Conservation (phyloP, 2,888 invertebrate genomes). For the Lasioglossum villosulum region DNA sequence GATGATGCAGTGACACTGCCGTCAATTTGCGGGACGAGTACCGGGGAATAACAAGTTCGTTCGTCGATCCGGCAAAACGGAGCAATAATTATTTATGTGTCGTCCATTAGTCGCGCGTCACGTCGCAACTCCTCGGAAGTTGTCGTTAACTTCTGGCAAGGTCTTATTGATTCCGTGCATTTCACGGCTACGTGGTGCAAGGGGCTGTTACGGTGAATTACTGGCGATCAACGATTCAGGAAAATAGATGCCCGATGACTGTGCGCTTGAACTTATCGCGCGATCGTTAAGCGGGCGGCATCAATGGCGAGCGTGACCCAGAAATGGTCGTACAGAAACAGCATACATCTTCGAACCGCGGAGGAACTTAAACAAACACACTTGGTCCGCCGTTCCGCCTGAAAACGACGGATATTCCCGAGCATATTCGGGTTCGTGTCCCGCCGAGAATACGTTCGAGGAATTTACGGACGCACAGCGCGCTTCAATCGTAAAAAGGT, state of each 20-base stretch:
- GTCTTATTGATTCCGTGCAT: slow-evolving; percentile 48
- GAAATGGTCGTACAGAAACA: slow-evolving; percentile 1
- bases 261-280: slow-evolving; percentile 47
- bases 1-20: background rate
- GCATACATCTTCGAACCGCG: background rate
- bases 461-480: background rate
- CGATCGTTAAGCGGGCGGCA: slow-evolving; percentile 38
- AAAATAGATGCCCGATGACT: slow-evolving; percentile 27
- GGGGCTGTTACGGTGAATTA: slow-evolving; percentile 7
- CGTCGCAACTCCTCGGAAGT: slow-evolving; percentile 21
- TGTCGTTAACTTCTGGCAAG: slow-evolving; percentile 39
- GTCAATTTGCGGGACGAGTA: background rate
- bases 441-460: background rate
- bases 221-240: slow-evolving; percentile 30
- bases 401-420: background rate
- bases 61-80: background rate
- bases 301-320: slow-evolving; percentile 22
- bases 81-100: slow-evolving; percentile 23
- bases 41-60: background rate
- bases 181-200: slow-evolving; percentile 38
- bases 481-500: background rate
- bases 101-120: slow-evolving; percentile 21
- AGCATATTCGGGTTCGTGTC: background rate
- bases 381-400: background rate
- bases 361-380: background rate